Conservation (phyloP, 2,888 invertebrate genomes). For the Tetropium fuscum region DNA sequence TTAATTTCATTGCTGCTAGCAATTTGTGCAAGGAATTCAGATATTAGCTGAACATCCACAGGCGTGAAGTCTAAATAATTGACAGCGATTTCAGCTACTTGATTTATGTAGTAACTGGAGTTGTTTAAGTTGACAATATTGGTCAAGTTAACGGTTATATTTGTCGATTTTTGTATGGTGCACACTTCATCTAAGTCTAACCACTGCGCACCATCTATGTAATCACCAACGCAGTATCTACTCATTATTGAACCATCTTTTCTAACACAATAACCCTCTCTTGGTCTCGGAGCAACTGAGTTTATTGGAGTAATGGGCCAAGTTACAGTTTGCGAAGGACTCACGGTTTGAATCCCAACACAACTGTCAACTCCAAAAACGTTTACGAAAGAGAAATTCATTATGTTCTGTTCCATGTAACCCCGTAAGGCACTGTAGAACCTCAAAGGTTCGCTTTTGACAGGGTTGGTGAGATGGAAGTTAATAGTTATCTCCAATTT, state of each 20-base stretch:
- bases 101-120: background rate
- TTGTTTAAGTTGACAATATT: conserved; percentile 22
- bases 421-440: conserved; percentile 4
- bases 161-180: conserved; percentile 11
- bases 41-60: conserved; percentile 36
- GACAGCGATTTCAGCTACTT: conserved; percentile 13
- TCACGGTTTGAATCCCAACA: conserved; percentile 24
- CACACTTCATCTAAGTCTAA: conserved; percentile 54
- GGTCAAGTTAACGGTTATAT: conserved; percentile 28
- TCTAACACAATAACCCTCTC: conserved; percentile 66
- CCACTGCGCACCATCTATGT: conserved; percentile 71
- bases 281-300: conserved; percentile 28
- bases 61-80: conserved; percentile 24
- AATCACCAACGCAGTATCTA: conserved; percentile 70
- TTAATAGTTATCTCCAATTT: conserved; percentile 41
- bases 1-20: conserved; percentile 24
- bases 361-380: conserved; percentile 41
- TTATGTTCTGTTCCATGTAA: conserved; percentile 6
- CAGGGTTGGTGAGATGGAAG: conserved; percentile 43
- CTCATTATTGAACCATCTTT: conserved; percentile 70
- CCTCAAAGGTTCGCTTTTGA: background rate
- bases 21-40: conserved; percentile 34
- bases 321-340: conserved; percentile 24
- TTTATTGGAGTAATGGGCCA: conserved; percentile 42
- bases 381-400: conserved; percentile 28